A percentile compares a stretch with the other conserved stretches of the same genome.
Conservation (phyloP, 2,797 vertebrate genomes). For the Cheirogaleus major region DNA sequence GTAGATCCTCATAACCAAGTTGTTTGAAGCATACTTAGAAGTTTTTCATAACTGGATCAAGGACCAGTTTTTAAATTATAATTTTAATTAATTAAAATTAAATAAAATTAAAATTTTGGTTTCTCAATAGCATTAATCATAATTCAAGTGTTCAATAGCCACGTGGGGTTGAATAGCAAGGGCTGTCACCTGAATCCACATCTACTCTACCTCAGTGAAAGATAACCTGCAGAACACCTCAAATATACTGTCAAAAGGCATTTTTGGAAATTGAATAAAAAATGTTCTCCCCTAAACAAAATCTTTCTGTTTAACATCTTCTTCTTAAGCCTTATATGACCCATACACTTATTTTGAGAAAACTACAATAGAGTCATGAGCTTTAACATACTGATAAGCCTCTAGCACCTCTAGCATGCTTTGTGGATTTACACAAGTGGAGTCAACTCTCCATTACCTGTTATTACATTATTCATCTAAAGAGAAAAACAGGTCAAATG, state of each 20-base stretch:
- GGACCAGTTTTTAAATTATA: not conserved
- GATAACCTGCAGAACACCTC: not conserved
- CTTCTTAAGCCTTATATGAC: not conserved
- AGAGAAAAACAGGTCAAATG: not conserved
- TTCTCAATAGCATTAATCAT: not conserved
- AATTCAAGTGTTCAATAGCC: not conserved
- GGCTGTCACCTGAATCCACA: not conserved
- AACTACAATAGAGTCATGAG: not conserved
- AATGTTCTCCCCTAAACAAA: conserved; percentile 8
- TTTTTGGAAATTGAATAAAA: conserved; percentile 3
- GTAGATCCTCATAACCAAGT: not conserved
- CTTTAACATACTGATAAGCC: not conserved
- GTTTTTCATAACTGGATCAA: conserved; percentile 6
- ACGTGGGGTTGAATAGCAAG: not conserved
- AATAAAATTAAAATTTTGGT: not conserved
- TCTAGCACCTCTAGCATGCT: not conserved
- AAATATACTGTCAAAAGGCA: not conserved
- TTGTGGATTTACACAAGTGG: not conserved
- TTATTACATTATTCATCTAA: not conserved
- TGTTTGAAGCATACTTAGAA: not conserved
- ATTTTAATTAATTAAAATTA: not conserved
- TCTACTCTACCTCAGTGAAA: not conserved
- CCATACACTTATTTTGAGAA: not conserved
- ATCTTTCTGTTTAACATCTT: not conserved
- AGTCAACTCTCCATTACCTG: not conserved